Conservation (phyloP, 2,888 invertebrate species). For the Phaonia tiefii region DNA sequence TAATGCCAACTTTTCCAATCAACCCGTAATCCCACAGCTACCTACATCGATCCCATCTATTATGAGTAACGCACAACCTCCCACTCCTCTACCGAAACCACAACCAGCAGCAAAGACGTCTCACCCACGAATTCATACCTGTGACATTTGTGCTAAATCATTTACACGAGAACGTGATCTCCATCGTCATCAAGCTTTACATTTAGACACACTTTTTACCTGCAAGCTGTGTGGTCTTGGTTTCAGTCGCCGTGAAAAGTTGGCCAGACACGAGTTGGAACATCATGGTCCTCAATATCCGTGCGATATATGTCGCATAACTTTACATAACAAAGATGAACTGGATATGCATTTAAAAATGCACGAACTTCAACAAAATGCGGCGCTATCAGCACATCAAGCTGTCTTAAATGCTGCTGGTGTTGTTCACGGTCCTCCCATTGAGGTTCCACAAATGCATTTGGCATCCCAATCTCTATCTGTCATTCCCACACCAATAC, state of each 20-base stretch:
- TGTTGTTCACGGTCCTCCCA: conserved; percentile 42
- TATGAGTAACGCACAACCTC: conserved; percentile 7
- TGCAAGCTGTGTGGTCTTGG: conserved; percentile 84
- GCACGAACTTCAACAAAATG: conserved; percentile 77
- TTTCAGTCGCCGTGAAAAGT: conserved; percentile 84
- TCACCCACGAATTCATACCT: conserved; percentile 82
- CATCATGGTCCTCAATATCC: conserved; percentile 84
- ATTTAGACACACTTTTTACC: conserved; percentile 86
- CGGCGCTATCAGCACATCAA: conserved; percentile 68
- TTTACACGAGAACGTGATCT: conserved; percentile 87
- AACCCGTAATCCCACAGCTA: conserved; percentile 28
- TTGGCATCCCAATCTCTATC: conserved; percentile 53
- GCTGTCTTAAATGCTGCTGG: conserved; percentile 55
- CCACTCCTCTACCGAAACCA: conserved; percentile 44
- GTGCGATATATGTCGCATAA: conserved; percentile 83
- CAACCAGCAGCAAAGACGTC: conserved; percentile 73
- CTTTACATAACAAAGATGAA: conserved; percentile 75
- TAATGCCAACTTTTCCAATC: conserved; percentile 61
- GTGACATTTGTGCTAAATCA: conserved; percentile 85
- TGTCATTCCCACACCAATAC: conserved; percentile 29
- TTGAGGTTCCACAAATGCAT: conserved; percentile 47
- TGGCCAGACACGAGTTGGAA: conserved; percentile 84
- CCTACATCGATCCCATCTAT: conserved; percentile 50
- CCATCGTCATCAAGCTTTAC: conserved; percentile 85
- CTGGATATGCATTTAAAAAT: conserved; percentile 77